A percentile compares a stretch with the other conserved stretches of the same genome.
Conservation (phyloP, 2,888 invertebrate genomes). For the Cordilura impudica region DNA sequence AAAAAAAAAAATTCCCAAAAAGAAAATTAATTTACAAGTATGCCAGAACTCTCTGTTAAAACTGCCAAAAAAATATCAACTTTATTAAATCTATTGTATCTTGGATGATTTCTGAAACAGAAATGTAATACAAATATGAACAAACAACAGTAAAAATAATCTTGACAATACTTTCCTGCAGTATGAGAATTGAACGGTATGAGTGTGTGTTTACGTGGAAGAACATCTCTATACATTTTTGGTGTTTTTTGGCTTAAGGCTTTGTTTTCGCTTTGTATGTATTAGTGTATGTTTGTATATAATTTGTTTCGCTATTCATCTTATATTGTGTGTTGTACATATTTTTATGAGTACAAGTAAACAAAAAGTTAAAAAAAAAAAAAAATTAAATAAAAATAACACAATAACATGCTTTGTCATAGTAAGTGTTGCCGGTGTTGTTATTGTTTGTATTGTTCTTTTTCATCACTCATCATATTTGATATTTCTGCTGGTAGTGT, state of each 20-base stretch:
- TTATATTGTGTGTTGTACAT: conserved; percentile 43
- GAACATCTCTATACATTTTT: neutral
- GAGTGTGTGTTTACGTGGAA: neutral
- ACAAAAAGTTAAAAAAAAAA: neutral
- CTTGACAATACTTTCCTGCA: too few relatives aligned
- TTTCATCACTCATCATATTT: neutral
- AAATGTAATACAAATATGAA: too few relatives aligned
- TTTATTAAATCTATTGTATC: too few relatives aligned
- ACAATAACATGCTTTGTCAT: conserved; percentile 7
- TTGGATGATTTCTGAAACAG: too few relatives aligned
- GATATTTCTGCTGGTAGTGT: conserved; percentile 11
- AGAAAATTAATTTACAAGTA: too few relatives aligned
- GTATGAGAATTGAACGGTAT: neutral
- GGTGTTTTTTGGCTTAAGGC: conserved; percentile 8
- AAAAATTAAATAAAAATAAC: neutral
- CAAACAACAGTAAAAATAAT: too few relatives aligned
- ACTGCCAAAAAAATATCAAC: too few relatives aligned
- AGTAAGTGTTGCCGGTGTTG: conserved; percentile 19
- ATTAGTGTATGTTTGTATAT: neutral
- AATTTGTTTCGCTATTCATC: conserved; percentile 3
- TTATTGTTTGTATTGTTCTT: neutral
- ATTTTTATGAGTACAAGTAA: conserved; percentile 21
- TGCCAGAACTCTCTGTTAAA: too few relatives aligned
- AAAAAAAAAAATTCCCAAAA: too few relatives aligned
- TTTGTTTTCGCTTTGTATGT: neutral